Conservation (phyloP, 2,888 invertebrate species). For the Abrostola tripartita region DNA sequence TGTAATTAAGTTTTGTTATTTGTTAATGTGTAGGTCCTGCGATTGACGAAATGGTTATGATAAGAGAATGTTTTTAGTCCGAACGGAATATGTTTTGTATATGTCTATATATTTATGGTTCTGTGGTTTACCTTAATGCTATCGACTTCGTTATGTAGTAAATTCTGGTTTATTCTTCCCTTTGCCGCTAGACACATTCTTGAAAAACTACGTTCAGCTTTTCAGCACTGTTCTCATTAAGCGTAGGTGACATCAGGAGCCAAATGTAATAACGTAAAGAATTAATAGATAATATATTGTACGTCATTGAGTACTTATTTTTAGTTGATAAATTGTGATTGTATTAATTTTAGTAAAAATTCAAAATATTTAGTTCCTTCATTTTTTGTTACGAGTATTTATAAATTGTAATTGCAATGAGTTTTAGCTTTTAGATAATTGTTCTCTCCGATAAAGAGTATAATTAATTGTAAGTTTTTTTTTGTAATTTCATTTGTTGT, state of each 20-base stretch:
- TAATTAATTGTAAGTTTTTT: constrained; percentile 82
- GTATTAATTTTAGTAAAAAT: constrained; percentile 76
- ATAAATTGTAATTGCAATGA: constrained; percentile 77
- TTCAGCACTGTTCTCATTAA: constrained; percentile 65
- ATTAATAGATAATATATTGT: constrained; percentile 77
- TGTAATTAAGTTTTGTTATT: constrained; percentile 87
- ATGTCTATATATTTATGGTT: constrained; percentile 56
- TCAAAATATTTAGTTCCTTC: constrained; percentile 87
- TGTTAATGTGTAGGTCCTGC: constrained; percentile 76
- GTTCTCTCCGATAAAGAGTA: constrained; percentile 84
- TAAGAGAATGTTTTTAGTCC: constrained; percentile 59
- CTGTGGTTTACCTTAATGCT: constrained; percentile 55
- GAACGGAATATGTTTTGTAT: constrained; percentile 57
- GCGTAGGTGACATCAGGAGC: constrained; percentile 77
- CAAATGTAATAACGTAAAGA: constrained; percentile 84
- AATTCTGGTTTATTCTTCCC: constrained; percentile 48
- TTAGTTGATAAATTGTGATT: constrained; percentile 84
- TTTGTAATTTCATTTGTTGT: constrained; percentile 87
- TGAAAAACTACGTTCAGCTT: constrained; percentile 58
- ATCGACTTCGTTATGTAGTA: constrained; percentile 53
- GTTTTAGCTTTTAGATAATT: constrained; percentile 82
- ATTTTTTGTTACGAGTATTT: constrained; percentile 86
- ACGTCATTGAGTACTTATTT: constrained; percentile 78
- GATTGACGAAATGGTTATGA: constrained; percentile 68
- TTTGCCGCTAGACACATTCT: constrained; percentile 44